Percentiles rank a stretch among this genome's conserved stretches.
Evolutionary conservation across 2,113 vertebrate species (phyloP).

Genomic region (Hypomesus transpacificus): DNA sequence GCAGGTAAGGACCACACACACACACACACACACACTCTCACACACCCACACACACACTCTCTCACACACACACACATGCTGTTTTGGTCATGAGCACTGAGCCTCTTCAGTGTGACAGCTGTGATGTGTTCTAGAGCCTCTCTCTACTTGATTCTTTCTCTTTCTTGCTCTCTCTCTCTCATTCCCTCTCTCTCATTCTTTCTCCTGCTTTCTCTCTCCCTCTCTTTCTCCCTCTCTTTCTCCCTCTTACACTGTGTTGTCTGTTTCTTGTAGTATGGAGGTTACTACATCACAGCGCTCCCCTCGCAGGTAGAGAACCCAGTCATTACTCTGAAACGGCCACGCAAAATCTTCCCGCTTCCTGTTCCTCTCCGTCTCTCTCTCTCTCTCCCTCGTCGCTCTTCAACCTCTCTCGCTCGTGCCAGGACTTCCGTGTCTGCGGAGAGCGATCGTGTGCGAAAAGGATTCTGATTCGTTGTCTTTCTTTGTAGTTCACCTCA

Average conservation of each 20-base stretch:
- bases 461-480: background rate
- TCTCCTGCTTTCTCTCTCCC: background rate
- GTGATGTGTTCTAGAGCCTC: background rate
- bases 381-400: background rate
- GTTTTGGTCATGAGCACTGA: background rate
- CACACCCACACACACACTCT: background rate
- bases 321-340: slow-evolving; percentile 25
- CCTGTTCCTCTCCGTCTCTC: slow-evolving; percentile 10
- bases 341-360: background rate
- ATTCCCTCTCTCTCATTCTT: background rate
- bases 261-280: slow-evolving; percentile 64
- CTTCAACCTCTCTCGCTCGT: too few relatives aligned
- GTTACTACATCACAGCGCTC: slow-evolving; percentile 59
- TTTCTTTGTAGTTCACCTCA: background rate
- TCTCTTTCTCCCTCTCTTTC: background rate
- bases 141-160: slow-evolving; percentile 7
- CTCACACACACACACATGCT: background rate
- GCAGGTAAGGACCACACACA: too few relatives aligned
- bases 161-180: slow-evolving; percentile 34
- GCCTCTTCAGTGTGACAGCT: background rate
- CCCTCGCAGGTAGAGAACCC: slow-evolving; percentile 60
- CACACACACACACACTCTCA: too few relatives aligned
- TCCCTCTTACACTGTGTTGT: slow-evolving; percentile 53
- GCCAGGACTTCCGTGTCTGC: too few relatives aligned
- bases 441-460: background rate